Evolutionary conservation across 2,888 invertebrate species (phyloP).

Genomic region (Cryptocephalus primarius): DNA sequence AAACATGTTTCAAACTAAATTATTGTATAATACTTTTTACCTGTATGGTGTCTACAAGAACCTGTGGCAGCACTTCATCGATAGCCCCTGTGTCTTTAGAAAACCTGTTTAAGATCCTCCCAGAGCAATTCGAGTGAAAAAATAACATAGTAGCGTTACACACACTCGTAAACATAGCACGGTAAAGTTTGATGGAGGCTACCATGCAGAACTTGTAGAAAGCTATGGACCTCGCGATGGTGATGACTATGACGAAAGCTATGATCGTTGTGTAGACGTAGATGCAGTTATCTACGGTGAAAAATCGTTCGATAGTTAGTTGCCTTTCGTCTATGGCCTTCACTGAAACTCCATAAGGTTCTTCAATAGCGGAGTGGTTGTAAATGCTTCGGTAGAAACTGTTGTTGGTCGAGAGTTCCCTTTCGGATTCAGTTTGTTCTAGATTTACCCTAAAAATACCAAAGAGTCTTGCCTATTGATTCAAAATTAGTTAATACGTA

Average conservation of each 20-base stretch:
- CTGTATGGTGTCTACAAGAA: constrained; percentile 40
- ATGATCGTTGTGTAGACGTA: constrained; percentile 22
- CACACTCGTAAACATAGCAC: constrained; percentile 40
- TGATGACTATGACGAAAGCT: constrained; percentile 29
- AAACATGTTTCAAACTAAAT: no score
- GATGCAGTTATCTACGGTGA: constrained; percentile 19
- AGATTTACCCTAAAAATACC: constrained; percentile 28
- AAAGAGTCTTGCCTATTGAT: neutral
- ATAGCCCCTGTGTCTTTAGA: constrained; percentile 57
- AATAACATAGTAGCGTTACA: constrained; percentile 55
- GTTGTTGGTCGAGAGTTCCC: constrained; percentile 8
- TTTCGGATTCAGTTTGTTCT: constrained; percentile 20
- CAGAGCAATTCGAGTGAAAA: constrained; percentile 56
- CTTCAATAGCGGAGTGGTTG: constrained; percentile 15
- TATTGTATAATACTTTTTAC: constrained; percentile 15
- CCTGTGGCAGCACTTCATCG: constrained; percentile 41
- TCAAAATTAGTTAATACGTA: constrained; percentile 25
- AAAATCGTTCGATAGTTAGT: constrained; percentile 11
- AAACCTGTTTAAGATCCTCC: constrained; percentile 56
- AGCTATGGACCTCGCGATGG: constrained; percentile 36
- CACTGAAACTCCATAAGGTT: constrained; percentile 9
- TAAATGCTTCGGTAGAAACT: constrained; percentile 11
- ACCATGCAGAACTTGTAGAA: constrained; percentile 42
- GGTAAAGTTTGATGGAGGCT: constrained; percentile 46
- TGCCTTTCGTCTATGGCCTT: neutral